These are phyloP conservation scores for Papilio polyxenes DNA, from an alignment of 1,140 invertebrate species.

Conservation along the genomic window DNA sequence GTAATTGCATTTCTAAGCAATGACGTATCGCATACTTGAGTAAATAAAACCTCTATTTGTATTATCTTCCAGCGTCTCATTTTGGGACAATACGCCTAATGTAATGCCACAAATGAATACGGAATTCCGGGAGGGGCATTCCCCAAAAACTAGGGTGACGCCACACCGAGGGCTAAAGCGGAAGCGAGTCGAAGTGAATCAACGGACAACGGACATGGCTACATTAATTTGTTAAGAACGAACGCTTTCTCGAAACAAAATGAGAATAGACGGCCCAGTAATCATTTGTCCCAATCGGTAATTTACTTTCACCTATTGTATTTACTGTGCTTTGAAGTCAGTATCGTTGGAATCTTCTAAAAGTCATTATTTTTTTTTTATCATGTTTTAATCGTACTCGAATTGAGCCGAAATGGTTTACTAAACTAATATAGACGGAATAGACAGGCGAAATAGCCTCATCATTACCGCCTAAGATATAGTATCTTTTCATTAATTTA, in stretches of 20 bases:
- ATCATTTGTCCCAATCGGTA: conserved; percentile 57
- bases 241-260: conserved; percentile 61
- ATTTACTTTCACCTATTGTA: conserved; percentile 69
- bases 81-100: conserved; percentile 69
- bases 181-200: conserved; percentile 62
- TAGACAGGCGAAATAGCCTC: neutral
- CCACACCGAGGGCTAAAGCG: conserved; percentile 40
- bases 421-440: neutral
- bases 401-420: neutral
- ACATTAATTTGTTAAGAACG: conserved; percentile 68
- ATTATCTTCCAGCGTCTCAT: conserved; percentile 65
- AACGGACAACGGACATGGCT: conserved; percentile 49
- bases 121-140: conserved; percentile 62
- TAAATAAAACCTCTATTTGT: conserved; percentile 61
- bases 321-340: conserved; percentile 42
- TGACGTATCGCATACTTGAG: conserved; percentile 49
- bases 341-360: conserved; percentile 46
- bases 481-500: neutral
- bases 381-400: neutral
- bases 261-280: conserved; percentile 62
- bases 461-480: neutral
- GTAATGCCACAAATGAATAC: conserved; percentile 70
- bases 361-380: conserved; percentile 3
- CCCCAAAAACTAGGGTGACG: conserved; percentile 48
- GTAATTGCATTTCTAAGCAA: neutral